Base-by-base conservation (phyloP, 2,888 invertebrate species). In the Nemotelus nigrinus region DNA sequence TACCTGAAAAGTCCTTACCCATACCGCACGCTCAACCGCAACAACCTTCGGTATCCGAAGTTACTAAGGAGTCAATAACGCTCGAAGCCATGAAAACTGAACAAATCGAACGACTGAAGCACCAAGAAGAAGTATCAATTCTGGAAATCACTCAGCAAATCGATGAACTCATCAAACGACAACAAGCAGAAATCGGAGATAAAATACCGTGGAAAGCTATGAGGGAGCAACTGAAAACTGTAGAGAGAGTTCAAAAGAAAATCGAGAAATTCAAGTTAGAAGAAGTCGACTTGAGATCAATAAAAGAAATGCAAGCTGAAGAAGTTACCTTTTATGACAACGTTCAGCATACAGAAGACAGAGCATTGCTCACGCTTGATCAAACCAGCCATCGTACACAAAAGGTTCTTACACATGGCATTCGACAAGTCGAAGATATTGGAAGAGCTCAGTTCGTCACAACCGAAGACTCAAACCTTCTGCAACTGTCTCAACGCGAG, bases 271-370 rank as follows among this genome's bases (percentile, higher is more conserved):
- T 87, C 82, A 82, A 87, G 80, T 84, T 88, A 10, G 88, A 89
- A 80, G 88, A 89, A 80, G 85, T 88, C 2, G 85, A 88, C 77
- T 84, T 86, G 81, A 88, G 88, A 84, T 81, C 87, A 4, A 41
- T 60, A 3, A 74, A 74, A 50, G 74, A 74, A 50, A 57, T 60
- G 44, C 47, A 83, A 81, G 4, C 63, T 6, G 74, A 74, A 74
- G 74, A 74, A 44, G 50, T 74, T 2, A 39, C 47, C 4, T 60
- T 53, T 82, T 82, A 91, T 80, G 90, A 92, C 85, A 89, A 89
- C 43, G 83, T 90, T 45, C 89, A 89, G 3, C 88, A 89, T 79
- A 88, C 89, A 78, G 90, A 92, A 84, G 91, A 91, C 78, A 90
- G 89, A 6, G 88, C 90, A 1, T 86, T 90, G 58, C 84, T 91